phyloP scores from a whole-genome alignment of 2,113 vertebrate genomes.

The Pseudorectes ferrugineus region DNA sequence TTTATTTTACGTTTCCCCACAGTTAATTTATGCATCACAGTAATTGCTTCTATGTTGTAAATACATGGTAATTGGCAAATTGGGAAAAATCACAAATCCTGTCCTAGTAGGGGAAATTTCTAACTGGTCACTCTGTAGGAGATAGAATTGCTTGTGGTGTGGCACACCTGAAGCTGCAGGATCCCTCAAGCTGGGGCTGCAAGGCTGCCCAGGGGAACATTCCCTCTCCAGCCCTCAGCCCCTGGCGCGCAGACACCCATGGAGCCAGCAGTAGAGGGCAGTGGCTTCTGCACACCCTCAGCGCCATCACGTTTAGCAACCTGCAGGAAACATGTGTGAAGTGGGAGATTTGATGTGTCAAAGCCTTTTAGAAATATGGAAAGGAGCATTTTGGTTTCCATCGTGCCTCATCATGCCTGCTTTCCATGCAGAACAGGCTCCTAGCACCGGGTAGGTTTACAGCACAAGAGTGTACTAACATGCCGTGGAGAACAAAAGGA shows the following conservation, averaged over 20 bases:
- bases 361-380: not conserved
- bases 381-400: not conserved
- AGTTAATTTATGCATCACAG: not conserved
- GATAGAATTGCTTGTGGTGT: not conserved
- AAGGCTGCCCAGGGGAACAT: not conserved
- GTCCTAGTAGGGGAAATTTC: not conserved
- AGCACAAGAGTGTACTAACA: fast-evolving
- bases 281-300: fast-evolving
- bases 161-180: not conserved
- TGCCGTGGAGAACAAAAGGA: not conserved
- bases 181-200: not conserved
- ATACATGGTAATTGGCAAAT: not conserved
- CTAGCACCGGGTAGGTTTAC: not conserved
- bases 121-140: not conserved
- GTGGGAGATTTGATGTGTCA: not conserved
- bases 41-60: not conserved
- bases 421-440: not conserved
- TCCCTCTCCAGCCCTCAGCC: not conserved
- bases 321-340: fast-evolving
- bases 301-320: fast-evolving
- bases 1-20: not conserved
- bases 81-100: not conserved
- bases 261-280: not conserved
- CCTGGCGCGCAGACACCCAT: fast-evolving
- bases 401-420: fast-evolving